These are phyloP conservation scores for Strigops habroptila DNA, from an alignment of 2,113 vertebrate genomes.

Conservation along the genomic window DNA sequence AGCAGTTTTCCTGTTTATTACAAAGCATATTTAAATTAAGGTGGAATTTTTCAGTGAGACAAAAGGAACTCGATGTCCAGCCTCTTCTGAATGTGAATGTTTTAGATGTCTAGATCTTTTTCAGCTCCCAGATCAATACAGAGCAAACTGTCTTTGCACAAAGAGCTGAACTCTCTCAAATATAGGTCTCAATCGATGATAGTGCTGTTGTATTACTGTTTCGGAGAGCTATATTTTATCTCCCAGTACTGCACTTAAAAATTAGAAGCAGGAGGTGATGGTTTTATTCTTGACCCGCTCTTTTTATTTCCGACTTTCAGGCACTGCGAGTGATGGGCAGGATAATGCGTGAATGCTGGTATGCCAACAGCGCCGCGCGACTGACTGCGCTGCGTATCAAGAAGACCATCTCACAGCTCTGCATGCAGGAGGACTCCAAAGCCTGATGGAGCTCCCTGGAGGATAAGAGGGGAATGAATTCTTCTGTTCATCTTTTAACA, in stretches of 20 bases:
- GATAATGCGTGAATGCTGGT: conserved; percentile 97
- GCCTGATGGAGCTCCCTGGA: background rate
- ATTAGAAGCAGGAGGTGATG: accelerated
- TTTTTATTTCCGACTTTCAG: conserved; percentile 42
- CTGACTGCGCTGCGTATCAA: conserved; percentile 94
- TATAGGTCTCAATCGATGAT: accelerated
- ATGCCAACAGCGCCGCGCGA: conserved; percentile 85
- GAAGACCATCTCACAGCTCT: conserved; percentile 91
- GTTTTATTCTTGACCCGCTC: background rate
- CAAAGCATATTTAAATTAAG: background rate
- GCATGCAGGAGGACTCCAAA: conserved; percentile 77
- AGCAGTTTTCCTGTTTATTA: background rate
- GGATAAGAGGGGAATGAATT: background rate
- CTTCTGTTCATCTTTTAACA: background rate
- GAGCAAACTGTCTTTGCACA: background rate
- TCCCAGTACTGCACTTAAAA: no score
- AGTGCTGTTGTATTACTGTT: accelerated
- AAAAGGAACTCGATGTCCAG: accelerated
- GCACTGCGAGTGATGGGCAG: conserved; percentile 91
- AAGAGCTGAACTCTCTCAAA: accelerated
- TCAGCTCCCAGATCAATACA: background rate
- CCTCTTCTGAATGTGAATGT: background rate
- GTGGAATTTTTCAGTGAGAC: background rate
- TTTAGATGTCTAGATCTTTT: background rate
- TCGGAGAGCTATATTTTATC: background rate